phyloP scores from a whole-genome alignment of 2,888 invertebrate species.

The Hydropsyche betteni region DNA sequence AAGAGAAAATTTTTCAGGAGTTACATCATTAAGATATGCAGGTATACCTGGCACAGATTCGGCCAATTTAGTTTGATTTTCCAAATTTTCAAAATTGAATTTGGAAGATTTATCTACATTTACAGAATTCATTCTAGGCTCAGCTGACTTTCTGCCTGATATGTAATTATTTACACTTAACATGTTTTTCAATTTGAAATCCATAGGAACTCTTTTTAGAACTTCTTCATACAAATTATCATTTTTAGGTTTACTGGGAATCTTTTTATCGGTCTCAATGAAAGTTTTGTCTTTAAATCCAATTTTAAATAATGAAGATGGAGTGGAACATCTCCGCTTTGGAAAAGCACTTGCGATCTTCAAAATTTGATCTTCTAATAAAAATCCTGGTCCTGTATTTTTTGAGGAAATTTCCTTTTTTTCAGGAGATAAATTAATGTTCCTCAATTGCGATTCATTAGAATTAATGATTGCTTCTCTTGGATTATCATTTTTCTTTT shows the following conservation, averaged over 20 bases:
- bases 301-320: constrained; percentile 53
- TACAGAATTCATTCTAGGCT: constrained; percentile 44
- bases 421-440: constrained; percentile 52
- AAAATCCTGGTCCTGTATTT: constrained; percentile 44
- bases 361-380: constrained; percentile 57
- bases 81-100: background rate
- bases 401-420: constrained; percentile 52
- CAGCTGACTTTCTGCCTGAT: constrained; percentile 49
- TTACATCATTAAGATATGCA: constrained; percentile 7
- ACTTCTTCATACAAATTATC: constrained; percentile 6
- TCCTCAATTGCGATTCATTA: constrained; percentile 51
- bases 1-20: constrained; percentile 59
- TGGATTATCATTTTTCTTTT: constrained; percentile 53
- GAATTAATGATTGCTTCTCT: constrained; percentile 7
- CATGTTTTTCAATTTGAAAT: constrained; percentile 22
- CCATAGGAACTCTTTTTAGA: background rate
- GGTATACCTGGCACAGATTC: constrained; percentile 31
- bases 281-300: constrained; percentile 37
- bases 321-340: constrained; percentile 60
- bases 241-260: constrained; percentile 32
- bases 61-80: constrained; percentile 1
- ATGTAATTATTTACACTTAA: constrained; percentile 35
- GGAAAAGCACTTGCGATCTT: constrained; percentile 57
- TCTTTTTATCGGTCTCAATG: constrained; percentile 34
- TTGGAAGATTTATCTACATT: background rate